Evolutionary conservation across 2,888 invertebrate species (phyloP).

Genomic region (Luperina nickerlii): DNA sequence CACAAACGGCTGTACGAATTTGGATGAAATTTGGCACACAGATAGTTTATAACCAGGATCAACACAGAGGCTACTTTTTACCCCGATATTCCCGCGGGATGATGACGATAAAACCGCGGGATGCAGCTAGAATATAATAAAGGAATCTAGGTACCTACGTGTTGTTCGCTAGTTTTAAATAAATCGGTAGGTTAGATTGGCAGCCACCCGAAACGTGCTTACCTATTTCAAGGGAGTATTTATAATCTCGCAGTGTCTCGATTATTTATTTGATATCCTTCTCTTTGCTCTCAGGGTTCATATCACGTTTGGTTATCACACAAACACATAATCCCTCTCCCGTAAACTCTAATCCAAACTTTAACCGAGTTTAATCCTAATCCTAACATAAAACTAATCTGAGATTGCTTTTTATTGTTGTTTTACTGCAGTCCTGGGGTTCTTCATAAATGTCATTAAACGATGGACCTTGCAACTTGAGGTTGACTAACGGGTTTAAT

Average conservation of each 20-base stretch:
- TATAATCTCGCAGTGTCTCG: neutral
- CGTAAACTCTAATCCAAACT: slow-evolving; percentile 3
- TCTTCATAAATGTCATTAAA: slow-evolving; percentile 17
- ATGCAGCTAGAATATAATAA: too few relatives aligned
- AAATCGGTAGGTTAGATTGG: neutral
- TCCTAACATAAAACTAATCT: slow-evolving; percentile 11
- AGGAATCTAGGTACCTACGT: too few relatives aligned
- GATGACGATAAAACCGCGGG: too few relatives aligned
- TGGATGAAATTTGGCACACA: too few relatives aligned
- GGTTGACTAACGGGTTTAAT: neutral
- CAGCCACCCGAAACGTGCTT: neutral
- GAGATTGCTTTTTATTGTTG: slow-evolving; percentile 14
- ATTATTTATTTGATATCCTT: slow-evolving; percentile 6
- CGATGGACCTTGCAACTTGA: slow-evolving; percentile 12
- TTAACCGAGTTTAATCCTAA: slow-evolving; percentile 7
- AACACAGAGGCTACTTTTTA: too few relatives aligned
- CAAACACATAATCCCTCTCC: neutral
- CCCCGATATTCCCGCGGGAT: too few relatives aligned
- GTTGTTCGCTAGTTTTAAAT: neutral
- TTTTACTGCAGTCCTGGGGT: slow-evolving; percentile 16
- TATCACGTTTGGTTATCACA: neutral
- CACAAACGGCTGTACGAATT: too few relatives aligned
- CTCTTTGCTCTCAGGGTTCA: neutral
- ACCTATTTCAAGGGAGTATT: neutral
- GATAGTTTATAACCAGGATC: too few relatives aligned